phyloP scores from a whole-genome alignment of 2,888 invertebrate species.

The Agonum fuliginosum region DNA sequence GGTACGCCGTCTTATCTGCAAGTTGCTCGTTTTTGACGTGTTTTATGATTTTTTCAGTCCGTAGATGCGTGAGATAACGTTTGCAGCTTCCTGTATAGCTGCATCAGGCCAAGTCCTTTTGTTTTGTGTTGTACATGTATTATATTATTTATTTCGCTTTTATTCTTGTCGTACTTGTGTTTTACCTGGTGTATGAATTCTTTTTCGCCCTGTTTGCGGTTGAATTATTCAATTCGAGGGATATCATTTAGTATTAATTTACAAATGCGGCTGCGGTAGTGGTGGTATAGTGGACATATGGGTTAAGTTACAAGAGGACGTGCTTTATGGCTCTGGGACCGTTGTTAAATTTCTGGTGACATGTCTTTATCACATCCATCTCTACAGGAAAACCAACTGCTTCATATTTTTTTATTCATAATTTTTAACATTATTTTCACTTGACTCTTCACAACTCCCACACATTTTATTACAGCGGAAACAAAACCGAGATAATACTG shows the following conservation, averaged over 20 bases:
- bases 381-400: not conserved
- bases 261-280: not conserved
- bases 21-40: slow-evolving; percentile 42
- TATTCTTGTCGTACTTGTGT: slow-evolving; percentile 20
- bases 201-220: not conserved
- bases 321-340: slow-evolving; percentile 37
- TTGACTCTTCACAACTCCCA: too few species aligned
- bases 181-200: slow-evolving; percentile 4
- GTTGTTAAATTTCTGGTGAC: slow-evolving; percentile 25
- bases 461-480: too few species aligned
- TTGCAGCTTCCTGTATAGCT: slow-evolving; percentile 50
- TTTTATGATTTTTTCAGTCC: slow-evolving; percentile 52
- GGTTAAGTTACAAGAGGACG: slow-evolving; percentile 9
- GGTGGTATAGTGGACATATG: not conserved
- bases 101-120: not conserved
- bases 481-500: too few species aligned
- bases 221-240: not conserved
- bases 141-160: slow-evolving; percentile 7
- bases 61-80: slow-evolving; percentile 47
- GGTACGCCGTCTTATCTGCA: slow-evolving; percentile 44
- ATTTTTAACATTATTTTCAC: too few species aligned
- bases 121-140: slow-evolving; percentile 9
- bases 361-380: slow-evolving; percentile 10
- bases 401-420: too few species aligned
- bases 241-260: slow-evolving; percentile 6